Evolutionary conservation across 2,888 invertebrate species (phyloP).

Genomic region (Synanthedon vespiformis): DNA sequence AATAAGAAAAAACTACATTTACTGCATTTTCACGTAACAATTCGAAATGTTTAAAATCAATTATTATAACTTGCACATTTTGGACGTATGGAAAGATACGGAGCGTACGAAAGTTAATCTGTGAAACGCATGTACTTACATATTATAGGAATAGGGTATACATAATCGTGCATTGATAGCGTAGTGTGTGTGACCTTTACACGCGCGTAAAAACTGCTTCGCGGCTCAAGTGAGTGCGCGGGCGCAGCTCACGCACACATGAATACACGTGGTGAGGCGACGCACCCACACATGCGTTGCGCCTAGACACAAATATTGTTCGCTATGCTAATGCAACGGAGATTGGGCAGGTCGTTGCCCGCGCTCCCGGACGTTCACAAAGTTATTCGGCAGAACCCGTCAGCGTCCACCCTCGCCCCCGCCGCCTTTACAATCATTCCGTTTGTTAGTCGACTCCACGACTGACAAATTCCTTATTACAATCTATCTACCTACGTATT

Average conservation of each 20-base stretch:
- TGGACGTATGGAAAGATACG: constrained; percentile 8
- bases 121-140: constrained; percentile 3
- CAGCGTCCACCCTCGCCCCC: constrained; percentile 52
- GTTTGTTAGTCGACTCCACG: constrained; percentile 3
- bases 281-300: not conserved
- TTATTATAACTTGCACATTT: no score
- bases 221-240: constrained; percentile 21
- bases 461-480: not conserved
- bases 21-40: no score
- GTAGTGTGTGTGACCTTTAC: constrained; percentile 11
- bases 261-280: constrained; percentile 4
- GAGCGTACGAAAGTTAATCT: constrained; percentile 25
- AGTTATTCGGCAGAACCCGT: constrained; percentile 35
- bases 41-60: no score
- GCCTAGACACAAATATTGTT: constrained; percentile 60
- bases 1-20: no score
- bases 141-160: constrained; percentile 11
- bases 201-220: constrained; percentile 7
- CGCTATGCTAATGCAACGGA: constrained; percentile 70
- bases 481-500: not conserved
- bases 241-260: constrained; percentile 17
- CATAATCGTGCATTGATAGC: not conserved
- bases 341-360: constrained; percentile 71
- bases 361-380: constrained; percentile 60
- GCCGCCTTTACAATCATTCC: constrained; percentile 24